Conservation (phyloP, 2,797 vertebrate species). For the Poecilia gillii region DNA sequence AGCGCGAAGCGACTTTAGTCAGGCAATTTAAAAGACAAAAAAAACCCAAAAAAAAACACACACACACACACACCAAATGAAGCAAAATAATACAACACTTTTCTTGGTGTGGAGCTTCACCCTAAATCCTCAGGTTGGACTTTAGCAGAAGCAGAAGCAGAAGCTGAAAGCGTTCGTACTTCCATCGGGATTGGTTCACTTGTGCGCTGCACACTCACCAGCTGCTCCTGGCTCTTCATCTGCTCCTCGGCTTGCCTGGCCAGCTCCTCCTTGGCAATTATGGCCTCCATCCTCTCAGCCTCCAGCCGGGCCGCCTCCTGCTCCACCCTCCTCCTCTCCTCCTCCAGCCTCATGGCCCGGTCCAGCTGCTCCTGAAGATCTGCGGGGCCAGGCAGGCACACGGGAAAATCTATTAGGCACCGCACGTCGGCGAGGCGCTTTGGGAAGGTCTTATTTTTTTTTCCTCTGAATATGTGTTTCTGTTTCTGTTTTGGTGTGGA, state of each 20-base stretch:
- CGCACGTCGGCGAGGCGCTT: too few species aligned
- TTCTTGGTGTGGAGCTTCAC: not conserved
- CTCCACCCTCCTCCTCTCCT: constrained; percentile 89
- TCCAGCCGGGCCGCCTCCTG: constrained; percentile 92
- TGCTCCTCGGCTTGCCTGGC: constrained; percentile 91
- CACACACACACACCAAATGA: not conserved
- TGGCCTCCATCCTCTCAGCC: constrained; percentile 89
- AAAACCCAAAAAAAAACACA: not conserved
- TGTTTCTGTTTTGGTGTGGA: not conserved
- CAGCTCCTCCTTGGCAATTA: constrained; percentile 94
- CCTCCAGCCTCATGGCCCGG: constrained; percentile 88
- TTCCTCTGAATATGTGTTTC: too few species aligned
- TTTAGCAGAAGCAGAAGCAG: not conserved
- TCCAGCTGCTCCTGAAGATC: constrained; percentile 94
- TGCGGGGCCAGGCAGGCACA: constrained; percentile 55
- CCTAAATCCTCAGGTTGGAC: not conserved
- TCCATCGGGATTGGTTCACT: constrained; percentile 40
- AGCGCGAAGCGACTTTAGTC: constrained; percentile 1
- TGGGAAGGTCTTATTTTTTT: not conserved
- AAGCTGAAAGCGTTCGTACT: constrained; percentile 28
- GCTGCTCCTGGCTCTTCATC: constrained; percentile 93
- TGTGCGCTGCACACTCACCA: constrained; percentile 82
- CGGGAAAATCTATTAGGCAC: constrained; percentile 2
- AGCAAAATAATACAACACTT: not conserved
- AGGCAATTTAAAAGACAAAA: not conserved